phyloP scores from a whole-genome alignment of 2,888 invertebrate species.

The Ecdyonurus torrentis region DNA sequence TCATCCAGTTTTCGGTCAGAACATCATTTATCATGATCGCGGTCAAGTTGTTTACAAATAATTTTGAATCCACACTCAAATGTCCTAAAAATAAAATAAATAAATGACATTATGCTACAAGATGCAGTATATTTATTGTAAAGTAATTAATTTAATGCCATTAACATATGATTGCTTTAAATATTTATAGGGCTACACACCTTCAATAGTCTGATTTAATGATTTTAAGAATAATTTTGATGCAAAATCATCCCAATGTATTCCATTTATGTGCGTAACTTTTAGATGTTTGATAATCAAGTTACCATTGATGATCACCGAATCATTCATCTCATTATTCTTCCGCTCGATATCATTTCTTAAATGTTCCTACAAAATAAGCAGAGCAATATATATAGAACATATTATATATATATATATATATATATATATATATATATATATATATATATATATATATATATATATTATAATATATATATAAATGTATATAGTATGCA shows the following conservation, averaged over 20 bases:
- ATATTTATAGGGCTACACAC: neutral
- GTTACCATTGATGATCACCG: too few species aligned
- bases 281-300: neutral
- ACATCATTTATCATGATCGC: neutral
- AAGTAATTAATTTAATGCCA: neutral
- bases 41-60: neutral
- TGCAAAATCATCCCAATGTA: neutral
- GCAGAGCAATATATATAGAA: too few species aligned
- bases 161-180: neutral
- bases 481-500: too few species aligned
- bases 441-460: too few species aligned
- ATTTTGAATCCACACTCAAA: neutral
- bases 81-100: neutral
- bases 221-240: neutral
- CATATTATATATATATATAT: too few species aligned
- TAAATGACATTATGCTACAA: too few species aligned
- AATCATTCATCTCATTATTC: too few species aligned
- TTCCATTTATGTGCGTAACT: neutral
- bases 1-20: neutral
- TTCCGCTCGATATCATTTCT: too few species aligned
- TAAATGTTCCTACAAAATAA: too few species aligned
- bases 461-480: too few species aligned
- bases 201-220: neutral
- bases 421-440: too few species aligned
- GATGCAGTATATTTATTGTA: too few species aligned